A percentile compares a stretch with the other conserved stretches of the same genome.
These are phyloP conservation scores for Scophthalmus maximus DNA, from an alignment of 2,113 vertebrate species.

Conservation along the genomic window DNA sequence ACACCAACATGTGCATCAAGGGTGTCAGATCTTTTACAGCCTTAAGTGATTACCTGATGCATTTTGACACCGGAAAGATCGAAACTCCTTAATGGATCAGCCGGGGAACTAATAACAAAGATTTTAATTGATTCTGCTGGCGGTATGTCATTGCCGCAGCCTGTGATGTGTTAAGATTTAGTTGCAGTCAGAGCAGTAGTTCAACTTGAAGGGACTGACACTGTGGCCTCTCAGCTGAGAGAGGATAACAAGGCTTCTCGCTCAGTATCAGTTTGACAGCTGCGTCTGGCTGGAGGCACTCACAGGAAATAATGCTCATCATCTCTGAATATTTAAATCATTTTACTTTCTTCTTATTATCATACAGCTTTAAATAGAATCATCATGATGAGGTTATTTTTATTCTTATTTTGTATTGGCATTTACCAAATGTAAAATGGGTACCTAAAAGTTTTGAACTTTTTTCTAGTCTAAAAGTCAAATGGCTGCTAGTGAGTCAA, in stretches of 20 bases:
- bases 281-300: conserved; percentile 9
- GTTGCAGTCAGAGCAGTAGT: conserved; percentile 40
- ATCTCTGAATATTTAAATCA: conserved; percentile 21
- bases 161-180: conserved; percentile 25
- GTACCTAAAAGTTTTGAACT: not conserved
- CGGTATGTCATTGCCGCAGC: conserved; percentile 27
- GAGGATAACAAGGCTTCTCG: conserved; percentile 38
- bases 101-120: conserved; percentile 55
- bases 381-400: not conserved
- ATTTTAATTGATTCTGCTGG: conserved; percentile 66
- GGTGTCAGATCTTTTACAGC: conserved; percentile 52
- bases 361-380: conserved; percentile 20
- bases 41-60: conserved; percentile 66
- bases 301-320: conserved; percentile 43
- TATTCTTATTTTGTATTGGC: conserved; percentile 21
- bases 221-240: conserved; percentile 33
- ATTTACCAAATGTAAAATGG: conserved; percentile 22
- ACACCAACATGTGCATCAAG: conserved; percentile 42
- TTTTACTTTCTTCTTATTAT: conserved; percentile 27
- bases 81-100: conserved; percentile 66
- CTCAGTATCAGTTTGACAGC: conserved; percentile 45
- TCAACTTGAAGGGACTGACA: conserved; percentile 52
- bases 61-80: conserved; percentile 53
- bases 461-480: conserved; percentile 4
- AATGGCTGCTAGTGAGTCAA: conserved; percentile 1